Evolutionary conservation across 2,888 invertebrate species (phyloP), one percentile per base, ranked within the genome.

Genomic region (Nomada ruficornis): DNA sequence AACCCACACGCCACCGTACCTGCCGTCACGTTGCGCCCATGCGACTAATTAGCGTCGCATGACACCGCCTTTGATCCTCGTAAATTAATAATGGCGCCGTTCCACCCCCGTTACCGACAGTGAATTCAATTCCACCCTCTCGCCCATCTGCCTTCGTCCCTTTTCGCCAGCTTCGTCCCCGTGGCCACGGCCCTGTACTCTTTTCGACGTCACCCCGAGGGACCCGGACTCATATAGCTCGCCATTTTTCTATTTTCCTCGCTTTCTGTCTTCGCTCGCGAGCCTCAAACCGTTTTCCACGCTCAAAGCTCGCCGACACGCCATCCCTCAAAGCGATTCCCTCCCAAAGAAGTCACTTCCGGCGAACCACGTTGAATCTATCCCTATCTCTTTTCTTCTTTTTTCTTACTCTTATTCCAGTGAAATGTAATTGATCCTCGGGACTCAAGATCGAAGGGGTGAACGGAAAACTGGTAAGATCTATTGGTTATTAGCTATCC

Each of bases 1-100:
- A 71, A 73, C 57, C 55, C 54, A 20, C 4, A 57, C 54, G 26
- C 26, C 57, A 26, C 64, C 67, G 63, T 44, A 52, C 54, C 54
- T 26, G 57, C 55, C 64, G 67, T 59, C 81, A 62, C 82, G 83
- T 82, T 74, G 72, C 83, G 55, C 69, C 62, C 18, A n/a, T 54
- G n/a, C 69, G 71, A 78, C 83, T 89, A 89, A 89, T 89, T 89
- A 89, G 82, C 77, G 68, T 64, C 77, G 83, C 77, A 85, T 85
- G 83, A 84, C 83, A 74, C 77, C 68, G 74, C 78, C 88, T 89
- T 85, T 86, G 90, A 89, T 89, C 85, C 77, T 71, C 29, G 75
- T 84, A 90, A 89, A 89, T 89, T 90, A 89, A 89, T 88, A 87
- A 89, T 79, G 71, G 57, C 80, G 57, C n/a, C 50, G 67, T 62